phyloP scores from a whole-genome alignment of 2,113 vertebrate species.

The Euleptes europaea region DNA sequence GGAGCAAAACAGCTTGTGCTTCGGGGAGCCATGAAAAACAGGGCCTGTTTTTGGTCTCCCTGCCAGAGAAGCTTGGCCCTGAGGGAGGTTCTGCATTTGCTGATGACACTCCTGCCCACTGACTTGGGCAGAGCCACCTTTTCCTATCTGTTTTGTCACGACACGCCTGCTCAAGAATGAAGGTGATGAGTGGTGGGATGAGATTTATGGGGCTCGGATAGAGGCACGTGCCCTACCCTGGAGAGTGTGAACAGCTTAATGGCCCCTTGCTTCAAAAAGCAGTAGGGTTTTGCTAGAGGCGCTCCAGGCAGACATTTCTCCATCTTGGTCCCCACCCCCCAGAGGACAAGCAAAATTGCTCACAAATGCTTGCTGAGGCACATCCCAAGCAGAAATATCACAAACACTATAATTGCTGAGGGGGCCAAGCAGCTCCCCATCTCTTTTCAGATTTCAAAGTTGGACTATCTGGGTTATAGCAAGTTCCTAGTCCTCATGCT shows the following conservation, averaged over 20 bases:
- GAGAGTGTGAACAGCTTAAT: slow-evolving; percentile 29
- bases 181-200: slow-evolving; percentile 33
- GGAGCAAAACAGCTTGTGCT: neutral
- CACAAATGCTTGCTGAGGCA: neutral
- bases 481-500: too few species aligned
- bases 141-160: slow-evolving; percentile 5
- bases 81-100: neutral
- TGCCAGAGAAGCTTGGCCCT: slow-evolving; percentile 1
- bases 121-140: neutral
- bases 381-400: neutral
- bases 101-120: neutral
- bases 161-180: slow-evolving; percentile 1
- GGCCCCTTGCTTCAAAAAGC: neutral
- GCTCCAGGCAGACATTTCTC: neutral
- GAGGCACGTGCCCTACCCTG: slow-evolving; percentile 12
- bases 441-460: too few species aligned
- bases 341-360: neutral
- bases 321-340: neutral
- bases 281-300: slow-evolving; percentile 43
- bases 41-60: neutral
- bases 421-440: too few species aligned
- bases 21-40: neutral
- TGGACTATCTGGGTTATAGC: too few species aligned
- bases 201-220: slow-evolving; percentile 42
- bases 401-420: neutral